Evolutionary conservation across 1,140 invertebrate genomes (phyloP), one percentile per base, ranked within the genome.

Genomic region (Halictus rubicundus): DNA sequence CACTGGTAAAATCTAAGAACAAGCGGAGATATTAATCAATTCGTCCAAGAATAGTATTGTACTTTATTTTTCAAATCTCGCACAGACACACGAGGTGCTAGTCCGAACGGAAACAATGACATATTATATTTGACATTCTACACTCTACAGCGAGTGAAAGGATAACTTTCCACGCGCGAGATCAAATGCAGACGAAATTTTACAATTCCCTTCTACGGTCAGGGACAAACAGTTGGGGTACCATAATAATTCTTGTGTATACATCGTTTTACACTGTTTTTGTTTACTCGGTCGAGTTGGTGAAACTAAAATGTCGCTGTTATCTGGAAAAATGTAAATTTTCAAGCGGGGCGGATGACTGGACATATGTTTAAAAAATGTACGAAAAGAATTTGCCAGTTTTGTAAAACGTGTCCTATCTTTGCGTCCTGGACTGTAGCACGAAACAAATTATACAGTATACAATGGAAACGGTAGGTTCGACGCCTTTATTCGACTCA

Each of bases 401-500:
- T 32, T 32, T 32, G 32, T 32, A 32, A 32, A 32, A 32, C 32
- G 32, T 32, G 32, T 32, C 32, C 32, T 32, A 32, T 32, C 32
- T 32, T 32, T 32, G 3, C 32, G 32, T 32, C 32, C 32, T 32
- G 27, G 27, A 32, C 27, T 32, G 27, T 32, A 32, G 27, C 4
- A 32, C 4, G n/a, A n/a, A n/a, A n/a, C n/a, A n/a, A n/a, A n/a
- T n/a, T n/a, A n/a, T n/a, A n/a, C n/a, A n/a, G n/a, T n/a, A n/a
- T 7, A 65, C 37, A 65, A 25, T 66, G 39, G n/a, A 25, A 23
- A 19, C 23, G 37, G 5, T 68, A 37, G 7, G 39, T 54, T 49
- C 73, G 76, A 73, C 68, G 52, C 73, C 76, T 79, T 82, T 46
- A 73, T 79, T 79, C 39, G 21, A 7, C 21, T 42, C 19, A 19